Evolutionary conservation across 1,140 invertebrate species (phyloP), one percentile per base, ranked within the genome.

Genomic region (Whitmania pigra): DNA sequence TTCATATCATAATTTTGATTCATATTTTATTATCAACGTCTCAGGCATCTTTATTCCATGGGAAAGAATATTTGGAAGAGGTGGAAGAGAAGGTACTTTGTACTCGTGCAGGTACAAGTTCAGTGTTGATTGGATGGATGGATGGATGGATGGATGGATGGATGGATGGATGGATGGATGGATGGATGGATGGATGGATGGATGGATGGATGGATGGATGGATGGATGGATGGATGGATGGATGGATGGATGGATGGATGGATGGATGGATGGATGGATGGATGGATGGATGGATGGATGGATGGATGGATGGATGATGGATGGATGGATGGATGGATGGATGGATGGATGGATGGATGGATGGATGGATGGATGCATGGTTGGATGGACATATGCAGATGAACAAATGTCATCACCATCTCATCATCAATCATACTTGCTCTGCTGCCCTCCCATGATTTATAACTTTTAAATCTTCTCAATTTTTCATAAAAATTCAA

Each of bases 31-130:
- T 17, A 11, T 53, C 36, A 18, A 67, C 29, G 74, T 71, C 87
- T 80, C 79, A 93, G 92, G 18, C 89, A 94, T 80, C 85, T 97
- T 31, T 97, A 93, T 83, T 92, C 91, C 11, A 86, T 94, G 77
- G 96, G 96, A 29, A 97, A 97, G 85, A 91, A 89, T 73, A 93
- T 97, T 0, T 99, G 96, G 96, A 96, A 97, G 80, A 99, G 99
- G 81, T 99, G 95, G 94, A 99, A 99, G 83, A 92, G 92, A 78
- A 86, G 96, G 73, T 99, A 98, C 83, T 97, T 93, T 86, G 93
- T 97, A 72, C 84, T 99, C 69, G 95, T 99, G 54, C 96, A 99
- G 87, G 84, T 85, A 43, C 15, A 43, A 15, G 43, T 63, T n/a
- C 3, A 63, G 2, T 31, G 13, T 1, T 13, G 0, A 31, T 63